Percentiles rank a stretch among this genome's conserved stretches.
phyloP scores from a whole-genome alignment of 2,113 vertebrate genomes.

The Sclerurus mexicanus region DNA sequence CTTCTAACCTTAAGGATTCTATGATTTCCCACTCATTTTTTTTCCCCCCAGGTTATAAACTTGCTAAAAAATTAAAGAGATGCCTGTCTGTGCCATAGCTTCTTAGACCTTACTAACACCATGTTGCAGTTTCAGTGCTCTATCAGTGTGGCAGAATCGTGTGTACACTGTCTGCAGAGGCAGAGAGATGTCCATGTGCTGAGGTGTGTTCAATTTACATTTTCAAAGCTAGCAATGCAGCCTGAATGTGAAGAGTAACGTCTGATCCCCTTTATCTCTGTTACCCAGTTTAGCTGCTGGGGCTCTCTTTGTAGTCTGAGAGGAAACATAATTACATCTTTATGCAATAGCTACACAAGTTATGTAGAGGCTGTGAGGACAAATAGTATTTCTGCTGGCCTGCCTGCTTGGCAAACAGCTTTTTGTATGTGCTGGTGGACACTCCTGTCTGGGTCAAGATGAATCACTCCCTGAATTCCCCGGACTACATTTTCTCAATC shows the following conservation, averaged over 20 bases:
- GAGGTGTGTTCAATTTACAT: not conserved
- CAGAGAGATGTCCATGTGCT: not conserved
- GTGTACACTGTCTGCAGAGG: fast-evolving
- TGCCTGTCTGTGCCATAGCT: not conserved
- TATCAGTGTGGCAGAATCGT: not conserved
- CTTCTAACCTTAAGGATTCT: not conserved
- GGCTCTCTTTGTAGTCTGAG: not conserved
- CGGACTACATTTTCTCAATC: not conserved
- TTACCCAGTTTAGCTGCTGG: not conserved
- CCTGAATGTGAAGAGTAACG: not conserved
- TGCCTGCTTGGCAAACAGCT: not conserved
- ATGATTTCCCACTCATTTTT: not conserved
- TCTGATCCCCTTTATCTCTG: not conserved
- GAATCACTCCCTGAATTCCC: not conserved
- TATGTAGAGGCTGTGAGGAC: not conserved
- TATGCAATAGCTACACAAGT: not conserved
- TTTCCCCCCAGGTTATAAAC: not conserved
- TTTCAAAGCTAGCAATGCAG: not conserved
- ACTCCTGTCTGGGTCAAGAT: not conserved
- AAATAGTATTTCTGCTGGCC: not conserved
- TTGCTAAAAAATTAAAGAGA: not conserved
- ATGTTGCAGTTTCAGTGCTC: not conserved
- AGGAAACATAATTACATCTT: not conserved
- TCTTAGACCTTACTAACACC: not conserved
- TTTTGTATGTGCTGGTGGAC: not conserved